Evolutionary conservation across 2,888 invertebrate species (phyloP).

Genomic region (Entomobrya multifasciata): DNA sequence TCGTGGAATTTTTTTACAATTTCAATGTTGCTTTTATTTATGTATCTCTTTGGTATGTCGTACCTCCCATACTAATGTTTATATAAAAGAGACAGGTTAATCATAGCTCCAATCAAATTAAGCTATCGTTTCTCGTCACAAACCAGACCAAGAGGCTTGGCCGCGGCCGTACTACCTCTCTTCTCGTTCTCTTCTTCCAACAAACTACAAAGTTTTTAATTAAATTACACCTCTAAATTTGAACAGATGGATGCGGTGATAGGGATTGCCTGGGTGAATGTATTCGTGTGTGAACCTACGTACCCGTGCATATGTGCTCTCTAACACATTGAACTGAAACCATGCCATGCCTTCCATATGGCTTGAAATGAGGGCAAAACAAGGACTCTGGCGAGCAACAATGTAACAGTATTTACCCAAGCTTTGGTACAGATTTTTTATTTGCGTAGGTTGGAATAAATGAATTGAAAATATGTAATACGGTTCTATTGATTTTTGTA

Average conservation of each 20-base stretch:
- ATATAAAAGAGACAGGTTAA: slow-evolving; percentile 58
- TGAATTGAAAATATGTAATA: no score
- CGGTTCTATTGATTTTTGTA: no score
- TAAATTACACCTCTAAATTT: slow-evolving; percentile 63
- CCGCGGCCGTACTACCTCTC: not conserved
- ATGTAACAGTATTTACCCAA: no score
- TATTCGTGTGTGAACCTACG: not conserved
- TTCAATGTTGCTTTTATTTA: not conserved
- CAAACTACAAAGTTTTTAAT: slow-evolving; percentile 60
- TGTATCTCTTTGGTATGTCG: not conserved
- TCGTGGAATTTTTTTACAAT: not conserved
- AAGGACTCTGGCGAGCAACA: no score
- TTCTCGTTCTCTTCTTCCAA: not conserved
- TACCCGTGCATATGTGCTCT: not conserved
- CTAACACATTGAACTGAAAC: no score
- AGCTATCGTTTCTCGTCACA: slow-evolving; percentile 56
- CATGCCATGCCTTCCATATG: not conserved
- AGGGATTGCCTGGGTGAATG: slow-evolving; percentile 23
- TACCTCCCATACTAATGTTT: slow-evolving; percentile 10
- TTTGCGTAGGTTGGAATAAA: no score
- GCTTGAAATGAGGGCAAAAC: not conserved
- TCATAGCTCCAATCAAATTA: slow-evolving; percentile 68
- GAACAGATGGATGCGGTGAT: slow-evolving; percentile 63
- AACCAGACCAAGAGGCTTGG: slow-evolving; percentile 11
- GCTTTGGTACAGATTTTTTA: no score